Percentiles rank a stretch among this genome's conserved stretches.
phyloP scores from a whole-genome alignment of 2,113 vertebrate species.

The Callipepla squamata region DNA sequence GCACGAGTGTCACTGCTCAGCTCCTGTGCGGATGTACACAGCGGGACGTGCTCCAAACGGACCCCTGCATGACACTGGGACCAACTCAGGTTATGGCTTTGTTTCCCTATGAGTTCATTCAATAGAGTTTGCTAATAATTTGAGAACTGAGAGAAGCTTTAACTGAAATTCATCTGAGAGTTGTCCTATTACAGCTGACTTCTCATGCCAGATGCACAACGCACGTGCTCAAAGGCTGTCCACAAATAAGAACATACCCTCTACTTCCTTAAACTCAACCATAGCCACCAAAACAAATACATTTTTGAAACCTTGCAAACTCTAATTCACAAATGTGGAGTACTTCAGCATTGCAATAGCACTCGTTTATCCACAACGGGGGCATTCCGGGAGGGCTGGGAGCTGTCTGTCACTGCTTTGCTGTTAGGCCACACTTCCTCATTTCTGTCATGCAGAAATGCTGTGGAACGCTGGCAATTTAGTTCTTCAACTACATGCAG shows the following conservation, averaged over 20 bases:
- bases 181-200: background rate
- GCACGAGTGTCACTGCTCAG: background rate
- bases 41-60: background rate
- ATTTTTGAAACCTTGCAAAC: conserved; percentile 75
- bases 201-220: background rate
- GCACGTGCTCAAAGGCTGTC: background rate
- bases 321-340: conserved; percentile 68
- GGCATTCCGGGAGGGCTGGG: conserved; percentile 69
- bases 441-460: conserved; percentile 44
- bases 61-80: background rate
- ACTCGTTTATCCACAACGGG: conserved; percentile 68
- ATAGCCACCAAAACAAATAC: conserved; percentile 70
- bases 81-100: background rate
- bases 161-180: background rate
- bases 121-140: background rate
- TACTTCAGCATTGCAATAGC: conserved; percentile 58
- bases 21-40: rapidly evolving
- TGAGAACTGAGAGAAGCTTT: background rate
- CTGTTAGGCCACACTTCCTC: background rate
- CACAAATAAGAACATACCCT: rapidly evolving
- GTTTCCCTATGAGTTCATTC: background rate
- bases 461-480: background rate
- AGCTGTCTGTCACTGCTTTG: background rate
- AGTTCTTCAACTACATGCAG: conserved; percentile 21
- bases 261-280: background rate